Evolutionary conservation across 2,113 vertebrate species (phyloP).

Genomic region (Carassius carassius): DNA sequence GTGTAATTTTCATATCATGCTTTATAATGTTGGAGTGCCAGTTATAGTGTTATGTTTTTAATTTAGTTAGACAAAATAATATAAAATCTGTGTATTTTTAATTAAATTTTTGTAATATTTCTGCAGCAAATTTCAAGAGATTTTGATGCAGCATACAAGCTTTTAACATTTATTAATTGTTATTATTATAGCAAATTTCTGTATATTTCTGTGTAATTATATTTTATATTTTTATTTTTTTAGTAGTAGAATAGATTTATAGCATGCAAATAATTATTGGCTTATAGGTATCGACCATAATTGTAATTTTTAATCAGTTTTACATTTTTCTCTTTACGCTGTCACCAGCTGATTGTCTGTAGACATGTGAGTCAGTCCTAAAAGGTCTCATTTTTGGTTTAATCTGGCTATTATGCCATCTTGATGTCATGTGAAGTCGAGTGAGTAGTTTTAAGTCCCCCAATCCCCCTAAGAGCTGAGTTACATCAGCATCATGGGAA

Average conservation of each 20-base stretch:
- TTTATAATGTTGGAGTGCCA: neutral
- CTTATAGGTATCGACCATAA: neutral
- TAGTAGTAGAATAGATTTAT: neutral
- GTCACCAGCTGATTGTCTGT: neutral
- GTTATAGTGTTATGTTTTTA: neutral
- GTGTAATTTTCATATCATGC: too few species aligned
- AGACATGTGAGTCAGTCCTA: neutral
- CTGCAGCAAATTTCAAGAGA: too few species aligned
- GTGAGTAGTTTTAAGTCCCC: constrained; percentile 11
- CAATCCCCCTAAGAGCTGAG: constrained; percentile 38
- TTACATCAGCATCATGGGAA: constrained; percentile 50
- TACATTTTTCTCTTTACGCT: neutral
- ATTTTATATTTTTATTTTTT: neutral
- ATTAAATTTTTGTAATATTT: neutral
- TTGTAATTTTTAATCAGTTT: neutral
- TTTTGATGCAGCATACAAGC: too few species aligned
- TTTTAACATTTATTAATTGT: too few species aligned
- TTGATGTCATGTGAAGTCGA: neutral
- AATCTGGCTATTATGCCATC: neutral
- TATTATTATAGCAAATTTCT: neutral
- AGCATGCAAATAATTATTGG: neutral
- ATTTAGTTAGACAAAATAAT: neutral
- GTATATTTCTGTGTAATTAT: neutral
- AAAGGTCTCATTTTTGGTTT: neutral
- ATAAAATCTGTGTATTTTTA: neutral